Base-by-base conservation (phyloP, 2,888 invertebrate genomes). In the Quadroppia sp. region DNA sequence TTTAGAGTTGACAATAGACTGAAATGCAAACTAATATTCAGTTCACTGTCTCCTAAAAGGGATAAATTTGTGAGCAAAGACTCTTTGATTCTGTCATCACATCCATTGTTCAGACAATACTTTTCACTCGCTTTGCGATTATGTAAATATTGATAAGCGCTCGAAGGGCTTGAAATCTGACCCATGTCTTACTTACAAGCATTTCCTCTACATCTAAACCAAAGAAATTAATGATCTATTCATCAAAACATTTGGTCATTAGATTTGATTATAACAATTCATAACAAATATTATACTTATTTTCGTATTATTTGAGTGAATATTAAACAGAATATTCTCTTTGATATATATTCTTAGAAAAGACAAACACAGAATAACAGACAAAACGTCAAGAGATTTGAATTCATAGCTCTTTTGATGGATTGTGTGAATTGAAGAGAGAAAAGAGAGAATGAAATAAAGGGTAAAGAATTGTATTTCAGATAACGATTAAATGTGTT, bases 141-240 rank as follows among this genome's bases (percentile, higher is more conserved):
- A 59, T 59, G 59, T 59, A 59, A 59, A 59, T 59, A 59, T 59
- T 59, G 28, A 59, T 59, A 59, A 59, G 25, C 59, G 59, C 59
- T 59, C 4, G 15, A 17, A 59, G 59, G 59, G 59, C 28, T 59
- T n/a, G 50, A 13, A 7, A 17, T 50, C 20, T 4, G 20, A 20
- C 50, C n/a, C n/a, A 2, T 17, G n/a, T 7, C 20, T 20, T 50
- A n/a, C n/a, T n/a, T n/a, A n/a, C n/a, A n/a, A n/a, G n/a, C n/a
- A n/a, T n/a, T n/a, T n/a, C n/a, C n/a, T n/a, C n/a, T n/a, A n/a
- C n/a, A n/a, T n/a, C n/a, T n/a, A n/a, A n/a, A n/a, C n/a, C n/a
- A n/a, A n/a, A n/a, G n/a, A n/a, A n/a, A n/a, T n/a, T n/a, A n/a
- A n/a, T n/a, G n/a, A n/a, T n/a, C n/a, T n/a, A n/a, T n/a, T n/a